Evolutionary conservation across 2,888 invertebrate species (phyloP).

Genomic region (Fabriciana adippe): DNA sequence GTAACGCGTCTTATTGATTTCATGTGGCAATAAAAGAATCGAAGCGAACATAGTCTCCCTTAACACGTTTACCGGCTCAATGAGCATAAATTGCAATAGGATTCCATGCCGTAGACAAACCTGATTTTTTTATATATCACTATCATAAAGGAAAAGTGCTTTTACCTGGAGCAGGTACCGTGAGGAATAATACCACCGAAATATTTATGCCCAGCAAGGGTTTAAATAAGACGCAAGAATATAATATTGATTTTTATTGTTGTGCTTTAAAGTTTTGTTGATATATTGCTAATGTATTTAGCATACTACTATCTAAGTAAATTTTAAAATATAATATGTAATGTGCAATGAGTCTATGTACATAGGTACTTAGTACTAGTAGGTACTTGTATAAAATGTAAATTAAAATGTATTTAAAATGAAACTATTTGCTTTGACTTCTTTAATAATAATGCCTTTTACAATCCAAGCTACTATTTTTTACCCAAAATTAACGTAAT

Average conservation of each 20-base stretch:
- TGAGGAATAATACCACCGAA: constrained; percentile 5
- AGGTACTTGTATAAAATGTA: too few relatives aligned
- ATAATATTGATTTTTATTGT: too few relatives aligned
- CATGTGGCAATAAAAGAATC: constrained; percentile 76
- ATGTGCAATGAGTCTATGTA: too few relatives aligned
- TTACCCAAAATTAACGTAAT: constrained; percentile 19
- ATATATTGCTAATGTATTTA: too few relatives aligned
- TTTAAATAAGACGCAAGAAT: constrained; percentile 1
- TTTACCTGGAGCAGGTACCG: constrained; percentile 3
- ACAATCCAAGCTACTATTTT: not conserved
- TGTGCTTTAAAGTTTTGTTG: too few relatives aligned
- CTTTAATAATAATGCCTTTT: not conserved
- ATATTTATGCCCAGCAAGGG: constrained; percentile 13
- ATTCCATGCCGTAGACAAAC: constrained; percentile 71
- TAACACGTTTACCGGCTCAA: constrained; percentile 77
- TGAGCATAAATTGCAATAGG: constrained; percentile 81
- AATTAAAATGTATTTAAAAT: too few relatives aligned
- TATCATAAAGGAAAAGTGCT: constrained; percentile 63
- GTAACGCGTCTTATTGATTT: constrained; percentile 76
- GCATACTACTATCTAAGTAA: too few relatives aligned
- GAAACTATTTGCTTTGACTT: too few relatives aligned
- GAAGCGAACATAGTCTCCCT: constrained; percentile 72
- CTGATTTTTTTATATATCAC: constrained; percentile 68
- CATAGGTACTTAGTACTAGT: too few relatives aligned
- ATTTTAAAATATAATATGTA: too few relatives aligned